Percentiles rank a stretch among this genome's conserved stretches.
Conservation (phyloP, 2,113 vertebrate genomes). For the Sylvia atricapilla region DNA sequence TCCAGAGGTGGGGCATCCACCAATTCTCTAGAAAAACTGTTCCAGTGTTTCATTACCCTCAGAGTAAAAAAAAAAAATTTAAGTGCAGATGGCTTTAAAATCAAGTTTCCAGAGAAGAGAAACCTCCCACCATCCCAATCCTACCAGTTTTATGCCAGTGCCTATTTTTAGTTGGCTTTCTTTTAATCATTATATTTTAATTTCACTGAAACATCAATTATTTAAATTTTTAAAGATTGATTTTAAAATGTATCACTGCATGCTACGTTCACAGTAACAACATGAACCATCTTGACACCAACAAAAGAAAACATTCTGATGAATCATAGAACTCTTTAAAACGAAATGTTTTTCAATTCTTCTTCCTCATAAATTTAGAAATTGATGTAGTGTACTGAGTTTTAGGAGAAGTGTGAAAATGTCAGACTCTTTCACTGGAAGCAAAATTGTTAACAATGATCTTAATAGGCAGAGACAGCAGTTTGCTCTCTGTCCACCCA, state of each 20-base stretch:
- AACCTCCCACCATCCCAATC: not conserved
- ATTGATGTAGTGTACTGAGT: not conserved
- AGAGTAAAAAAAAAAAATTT: no score
- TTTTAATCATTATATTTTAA: not conserved
- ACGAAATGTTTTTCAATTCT: fast-evolving
- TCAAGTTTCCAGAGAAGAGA: not conserved
- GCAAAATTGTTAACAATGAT: not conserved
- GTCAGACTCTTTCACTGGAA: not conserved
- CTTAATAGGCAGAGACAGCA: not conserved
- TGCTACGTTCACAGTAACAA: not conserved
- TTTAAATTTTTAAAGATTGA: not conserved
- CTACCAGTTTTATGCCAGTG: not conserved
- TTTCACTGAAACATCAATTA: not conserved
- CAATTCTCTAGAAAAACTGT: not conserved
- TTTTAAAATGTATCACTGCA: not conserved
- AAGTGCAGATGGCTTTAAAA: not conserved
- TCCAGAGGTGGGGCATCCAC: not conserved
- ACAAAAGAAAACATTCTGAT: not conserved
- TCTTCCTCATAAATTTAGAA: not conserved
- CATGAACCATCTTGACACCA: not conserved
- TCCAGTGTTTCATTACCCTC: not conserved
- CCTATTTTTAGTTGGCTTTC: not conserved
- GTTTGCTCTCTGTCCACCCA: not conserved
- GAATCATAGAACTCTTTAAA: not conserved
- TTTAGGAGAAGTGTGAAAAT: not conserved